Percentiles rank a stretch among this genome's conserved stretches.
phyloP scores from a whole-genome alignment of 2,888 invertebrate species.

The Prosopocoilus inquinatus region DNA sequence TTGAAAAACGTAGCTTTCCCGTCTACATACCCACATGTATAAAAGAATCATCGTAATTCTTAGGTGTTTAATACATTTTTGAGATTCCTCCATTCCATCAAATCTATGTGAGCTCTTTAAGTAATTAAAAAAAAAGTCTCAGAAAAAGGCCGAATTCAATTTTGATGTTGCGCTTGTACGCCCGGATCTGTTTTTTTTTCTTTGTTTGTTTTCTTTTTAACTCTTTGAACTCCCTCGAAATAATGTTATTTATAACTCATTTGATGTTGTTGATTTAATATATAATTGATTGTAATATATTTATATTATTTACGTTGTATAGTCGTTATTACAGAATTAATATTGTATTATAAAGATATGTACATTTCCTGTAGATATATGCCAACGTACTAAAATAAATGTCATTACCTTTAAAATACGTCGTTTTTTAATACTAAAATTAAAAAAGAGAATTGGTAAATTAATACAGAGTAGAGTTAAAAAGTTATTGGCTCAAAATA shows the following conservation, averaged over 20 bases:
- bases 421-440: too few species aligned
- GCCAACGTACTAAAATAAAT: conserved; percentile 25
- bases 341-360: conserved; percentile 34
- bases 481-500: too few species aligned
- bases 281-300: conserved; percentile 30
- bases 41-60: conserved; percentile 14
- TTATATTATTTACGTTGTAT: conserved; percentile 32
- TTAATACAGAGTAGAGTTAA: too few species aligned
- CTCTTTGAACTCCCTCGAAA: too few species aligned
- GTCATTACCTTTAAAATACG: conserved; percentile 12
- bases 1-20: conserved; percentile 6
- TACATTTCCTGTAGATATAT: conserved; percentile 37
- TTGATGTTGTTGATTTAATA: conserved; percentile 20
- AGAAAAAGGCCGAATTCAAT: too few species aligned
- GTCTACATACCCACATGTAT: conserved; percentile 13
- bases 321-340: conserved; percentile 29
- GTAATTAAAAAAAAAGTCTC: too few species aligned
- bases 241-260: background rate
- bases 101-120: conserved; percentile 7
- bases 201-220: too few species aligned
- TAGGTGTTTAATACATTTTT: conserved; percentile 17
- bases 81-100: conserved; percentile 6
- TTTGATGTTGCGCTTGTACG: too few species aligned
- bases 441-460: too few species aligned
- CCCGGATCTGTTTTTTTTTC: too few species aligned